These are phyloP conservation scores for Athripsodes cinereus DNA, from an alignment of 2,888 invertebrate genomes.

Conservation along the genomic window DNA sequence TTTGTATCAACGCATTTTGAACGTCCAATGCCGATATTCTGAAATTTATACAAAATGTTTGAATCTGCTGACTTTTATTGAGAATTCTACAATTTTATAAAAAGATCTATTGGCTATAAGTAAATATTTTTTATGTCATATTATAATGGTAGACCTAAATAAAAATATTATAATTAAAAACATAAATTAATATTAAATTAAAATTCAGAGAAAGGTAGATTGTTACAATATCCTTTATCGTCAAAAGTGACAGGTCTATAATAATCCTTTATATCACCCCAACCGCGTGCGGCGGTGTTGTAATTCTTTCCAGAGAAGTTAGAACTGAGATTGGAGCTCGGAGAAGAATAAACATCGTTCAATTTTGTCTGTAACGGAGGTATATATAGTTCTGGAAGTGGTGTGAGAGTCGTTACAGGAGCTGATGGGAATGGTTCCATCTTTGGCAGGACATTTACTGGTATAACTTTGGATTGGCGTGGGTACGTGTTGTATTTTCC, in stretches of 20 bases:
- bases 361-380: conserved; percentile 45
- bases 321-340: conserved; percentile 33
- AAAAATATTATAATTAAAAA: too few relatives aligned
- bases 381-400: conserved; percentile 36
- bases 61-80: too few relatives aligned
- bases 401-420: conserved; percentile 37
- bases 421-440: conserved; percentile 44
- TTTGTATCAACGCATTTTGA: too few relatives aligned
- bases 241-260: conserved; percentile 71
- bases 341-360: conserved; percentile 45
- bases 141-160: too few relatives aligned
- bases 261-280: conserved; percentile 63
- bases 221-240: conserved; percentile 39
- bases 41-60: too few relatives aligned
- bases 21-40: too few relatives aligned
- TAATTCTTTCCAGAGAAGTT: conserved; percentile 58
- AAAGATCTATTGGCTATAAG: too few relatives aligned
- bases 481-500: conserved; percentile 24
- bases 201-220: conserved; percentile 47
- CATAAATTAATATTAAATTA: too few relatives aligned
- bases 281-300: conserved; percentile 79
- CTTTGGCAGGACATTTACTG: conserved; percentile 35
- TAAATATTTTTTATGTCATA: too few relatives aligned
- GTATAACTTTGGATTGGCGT: conserved; percentile 4
- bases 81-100: too few relatives aligned